A percentile compares a stretch with the other conserved stretches of the same genome.
Evolutionary conservation across 2,113 vertebrate species (phyloP).

Genomic region (Periophthalmodon schlosseri): DNA sequence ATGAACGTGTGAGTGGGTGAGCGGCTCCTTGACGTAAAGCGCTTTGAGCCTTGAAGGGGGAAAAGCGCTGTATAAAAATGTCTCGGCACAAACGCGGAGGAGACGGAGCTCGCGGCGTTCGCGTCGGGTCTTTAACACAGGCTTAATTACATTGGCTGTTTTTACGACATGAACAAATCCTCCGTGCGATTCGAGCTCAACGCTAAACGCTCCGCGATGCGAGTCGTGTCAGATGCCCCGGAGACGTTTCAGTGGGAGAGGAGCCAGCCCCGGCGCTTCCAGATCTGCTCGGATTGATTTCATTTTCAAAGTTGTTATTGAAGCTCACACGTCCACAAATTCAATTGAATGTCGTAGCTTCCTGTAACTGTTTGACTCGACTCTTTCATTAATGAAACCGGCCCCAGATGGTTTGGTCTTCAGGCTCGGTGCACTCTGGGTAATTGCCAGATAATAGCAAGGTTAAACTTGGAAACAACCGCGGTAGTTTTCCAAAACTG

Average conservation of each 20-base stretch:
- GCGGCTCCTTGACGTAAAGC: no score
- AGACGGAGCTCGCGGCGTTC: not conserved
- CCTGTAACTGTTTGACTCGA: not conserved
- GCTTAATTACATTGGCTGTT: conserved; percentile 2
- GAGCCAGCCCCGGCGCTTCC: not conserved
- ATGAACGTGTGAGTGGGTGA: no score
- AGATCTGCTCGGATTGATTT: not conserved
- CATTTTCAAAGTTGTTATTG: not conserved
- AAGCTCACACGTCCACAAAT: not conserved
- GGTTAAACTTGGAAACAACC: not conserved
- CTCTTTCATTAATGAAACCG: not conserved
- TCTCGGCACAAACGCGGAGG: no score
- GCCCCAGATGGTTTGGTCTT: not conserved
- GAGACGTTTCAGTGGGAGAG: conserved; percentile 20
- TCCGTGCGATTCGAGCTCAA: conserved; percentile 17
- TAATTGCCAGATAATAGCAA: not conserved
- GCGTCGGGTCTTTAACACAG: not conserved
- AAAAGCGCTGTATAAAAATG: no score
- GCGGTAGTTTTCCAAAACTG: no score
- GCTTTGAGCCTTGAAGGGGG: no score
- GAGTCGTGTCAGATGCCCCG: conserved; percentile 16
- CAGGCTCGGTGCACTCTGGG: not conserved
- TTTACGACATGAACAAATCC: conserved; percentile 4
- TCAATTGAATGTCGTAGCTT: not conserved
- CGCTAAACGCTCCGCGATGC: conserved; percentile 27